Evolutionary conservation across 2,797 vertebrate genomes (phyloP).

Genomic region (Acanthornis magna): DNA sequence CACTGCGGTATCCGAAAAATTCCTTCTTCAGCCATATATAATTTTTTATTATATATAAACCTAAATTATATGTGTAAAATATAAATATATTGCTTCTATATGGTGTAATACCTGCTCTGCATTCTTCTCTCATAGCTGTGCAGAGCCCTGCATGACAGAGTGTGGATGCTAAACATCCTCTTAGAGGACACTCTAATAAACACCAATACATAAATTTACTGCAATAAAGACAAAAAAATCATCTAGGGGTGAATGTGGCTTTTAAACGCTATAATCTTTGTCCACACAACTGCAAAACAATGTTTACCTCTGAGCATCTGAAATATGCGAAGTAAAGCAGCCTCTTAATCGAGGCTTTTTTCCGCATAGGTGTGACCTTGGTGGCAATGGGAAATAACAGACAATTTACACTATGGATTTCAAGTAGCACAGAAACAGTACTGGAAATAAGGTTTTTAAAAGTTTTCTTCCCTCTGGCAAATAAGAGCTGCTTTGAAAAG

Average conservation of each 20-base stretch:
- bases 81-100: not conserved
- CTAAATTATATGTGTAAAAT: not conserved
- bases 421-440: not conserved
- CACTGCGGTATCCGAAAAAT: not conserved
- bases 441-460: not conserved
- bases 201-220: not conserved
- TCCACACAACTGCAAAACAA: not conserved
- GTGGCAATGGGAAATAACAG: not conserved
- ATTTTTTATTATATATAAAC: not conserved
- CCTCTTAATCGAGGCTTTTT: not conserved
- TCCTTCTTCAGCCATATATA: not conserved
- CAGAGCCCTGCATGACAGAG: not conserved
- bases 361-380: not conserved
- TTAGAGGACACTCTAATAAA: not conserved
- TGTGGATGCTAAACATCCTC: not conserved
- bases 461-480: not conserved
- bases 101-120: not conserved
- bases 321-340: not conserved
- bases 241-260: not conserved
- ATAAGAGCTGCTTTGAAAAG: not conserved
- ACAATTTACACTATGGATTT: not conserved
- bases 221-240: not conserved
- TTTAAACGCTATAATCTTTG: not conserved
- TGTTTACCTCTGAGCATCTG: not conserved
- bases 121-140: not conserved